A percentile compares a stretch with the other conserved stretches of the same genome.
phyloP scores from a whole-genome alignment of 2,113 vertebrate genomes.

The Poicephalus gulielmi region DNA sequence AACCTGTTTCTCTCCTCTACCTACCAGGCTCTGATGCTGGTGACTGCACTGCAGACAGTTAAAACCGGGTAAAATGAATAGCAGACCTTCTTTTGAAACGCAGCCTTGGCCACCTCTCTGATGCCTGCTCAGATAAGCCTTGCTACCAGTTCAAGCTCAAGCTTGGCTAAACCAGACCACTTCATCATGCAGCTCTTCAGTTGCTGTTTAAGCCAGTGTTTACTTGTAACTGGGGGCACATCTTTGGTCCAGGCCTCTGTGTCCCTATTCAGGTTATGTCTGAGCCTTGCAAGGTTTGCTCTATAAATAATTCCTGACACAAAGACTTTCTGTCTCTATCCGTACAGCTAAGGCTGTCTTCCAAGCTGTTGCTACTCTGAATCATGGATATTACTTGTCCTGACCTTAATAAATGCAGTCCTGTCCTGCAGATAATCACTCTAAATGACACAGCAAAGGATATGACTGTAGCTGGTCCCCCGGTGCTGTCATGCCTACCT shows the following conservation, averaged over 20 bases:
- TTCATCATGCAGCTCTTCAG: not conserved
- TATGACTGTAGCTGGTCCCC: not conserved
- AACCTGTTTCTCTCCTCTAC: not conserved
- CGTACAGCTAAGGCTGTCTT: not conserved
- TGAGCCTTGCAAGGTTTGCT: not conserved
- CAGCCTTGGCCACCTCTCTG: not conserved
- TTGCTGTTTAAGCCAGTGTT: not conserved
- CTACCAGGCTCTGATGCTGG: not conserved
- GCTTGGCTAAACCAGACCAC: not conserved
- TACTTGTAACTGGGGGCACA: fast-evolving
- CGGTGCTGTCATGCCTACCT: fast-evolving
- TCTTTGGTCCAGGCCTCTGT: not conserved
- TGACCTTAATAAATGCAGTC: not conserved
- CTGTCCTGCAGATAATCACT: not conserved
- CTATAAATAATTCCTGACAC: not conserved
- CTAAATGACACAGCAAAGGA: not conserved
- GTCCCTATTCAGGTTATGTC: not conserved
- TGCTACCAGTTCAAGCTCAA: not conserved
- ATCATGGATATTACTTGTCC: not conserved
- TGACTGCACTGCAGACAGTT: fast-evolving
- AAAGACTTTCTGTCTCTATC: not conserved
- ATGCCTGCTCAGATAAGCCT: not conserved
- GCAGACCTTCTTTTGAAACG: not conserved
- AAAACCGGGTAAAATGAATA: not conserved
- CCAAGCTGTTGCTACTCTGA: not conserved